Evolutionary conservation across 2,888 invertebrate species (phyloP), one percentile per base, ranked within the genome.

Genomic region (Athalia circularis): DNA sequence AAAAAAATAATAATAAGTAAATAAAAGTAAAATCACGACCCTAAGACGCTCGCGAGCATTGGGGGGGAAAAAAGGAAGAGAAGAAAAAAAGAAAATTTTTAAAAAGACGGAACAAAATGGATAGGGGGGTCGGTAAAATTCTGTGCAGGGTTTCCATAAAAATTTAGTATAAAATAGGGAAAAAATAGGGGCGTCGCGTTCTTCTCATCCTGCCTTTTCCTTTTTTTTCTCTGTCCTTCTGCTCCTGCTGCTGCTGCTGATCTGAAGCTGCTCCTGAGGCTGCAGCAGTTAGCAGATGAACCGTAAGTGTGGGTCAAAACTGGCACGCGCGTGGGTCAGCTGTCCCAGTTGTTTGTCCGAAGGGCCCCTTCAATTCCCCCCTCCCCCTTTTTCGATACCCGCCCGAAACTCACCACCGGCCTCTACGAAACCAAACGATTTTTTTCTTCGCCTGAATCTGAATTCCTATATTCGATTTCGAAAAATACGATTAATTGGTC

Each of bases 321-420:
- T 82, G 82, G 87, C 87, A 87, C 87, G 87, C 87, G 85, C 87
- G 86, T 87, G 88, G 89, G 89, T 89, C 90, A 90, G 90, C 90
- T 90, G 90, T 88, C 72, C 45, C 88, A 86, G 88, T 87, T 89
- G 88, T 89, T 89, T 89, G 88, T 88, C 88, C 87, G 75, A 75
- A 75, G 62, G 75, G 75, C 48, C 15, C 75, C 48, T 52, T 68
- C 52, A 29, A 62, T 43, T 48, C 62, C 6, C 47, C 75, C 13
- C 64, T 29, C 6, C 13, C 62, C 15, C 54, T 13, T 15, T n/a
- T 29, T 62, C 7, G 43, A 50, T 47, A 61, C 62, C 50, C 72
- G 47, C 13, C 45, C 8, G 15, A 72, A 72, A 59, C 59, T 13
- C 45, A 68, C 68, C 29, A 65, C 52, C 52, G 52, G n/a, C 43